These are phyloP conservation scores for Ischnura elegans DNA, from an alignment of 2,888 invertebrate species.

Conservation along the genomic window DNA sequence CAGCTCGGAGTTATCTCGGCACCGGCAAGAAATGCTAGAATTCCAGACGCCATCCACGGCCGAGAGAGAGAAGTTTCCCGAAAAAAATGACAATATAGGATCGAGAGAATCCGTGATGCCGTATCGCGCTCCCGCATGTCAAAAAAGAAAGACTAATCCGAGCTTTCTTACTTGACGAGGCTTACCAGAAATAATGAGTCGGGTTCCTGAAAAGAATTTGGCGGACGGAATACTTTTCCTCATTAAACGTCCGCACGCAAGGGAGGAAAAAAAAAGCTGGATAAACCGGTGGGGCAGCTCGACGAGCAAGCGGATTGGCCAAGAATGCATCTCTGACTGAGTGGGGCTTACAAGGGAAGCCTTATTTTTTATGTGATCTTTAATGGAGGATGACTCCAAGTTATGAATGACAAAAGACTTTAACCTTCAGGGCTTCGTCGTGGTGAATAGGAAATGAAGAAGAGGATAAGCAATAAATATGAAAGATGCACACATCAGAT, in stretches of 20 bases:
- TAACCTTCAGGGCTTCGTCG: background rate
- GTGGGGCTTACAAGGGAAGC: background rate
- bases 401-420: background rate
- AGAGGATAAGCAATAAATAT: background rate
- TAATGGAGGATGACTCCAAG: background rate
- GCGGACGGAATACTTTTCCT: slow-evolving; percentile 14
- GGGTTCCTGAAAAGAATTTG: slow-evolving; percentile 5
- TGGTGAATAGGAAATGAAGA: background rate
- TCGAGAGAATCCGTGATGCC: background rate
- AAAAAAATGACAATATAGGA: background rate
- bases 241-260: background rate
- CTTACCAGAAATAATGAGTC: slow-evolving; percentile 15
- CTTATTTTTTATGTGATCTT: background rate
- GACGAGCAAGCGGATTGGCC: background rate
- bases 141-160: background rate
- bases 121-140: background rate
- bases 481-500: too few species aligned
- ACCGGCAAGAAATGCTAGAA: background rate
- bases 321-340: background rate
- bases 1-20: background rate
- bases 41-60: background rate
- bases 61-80: background rate
- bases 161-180: slow-evolving; percentile 9
- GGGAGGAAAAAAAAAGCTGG: background rate
- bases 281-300: background rate